Percentiles rank a stretch among this genome's conserved stretches.
Conservation (phyloP, 2,113 vertebrate genomes). For the Sciurus niger region DNA sequence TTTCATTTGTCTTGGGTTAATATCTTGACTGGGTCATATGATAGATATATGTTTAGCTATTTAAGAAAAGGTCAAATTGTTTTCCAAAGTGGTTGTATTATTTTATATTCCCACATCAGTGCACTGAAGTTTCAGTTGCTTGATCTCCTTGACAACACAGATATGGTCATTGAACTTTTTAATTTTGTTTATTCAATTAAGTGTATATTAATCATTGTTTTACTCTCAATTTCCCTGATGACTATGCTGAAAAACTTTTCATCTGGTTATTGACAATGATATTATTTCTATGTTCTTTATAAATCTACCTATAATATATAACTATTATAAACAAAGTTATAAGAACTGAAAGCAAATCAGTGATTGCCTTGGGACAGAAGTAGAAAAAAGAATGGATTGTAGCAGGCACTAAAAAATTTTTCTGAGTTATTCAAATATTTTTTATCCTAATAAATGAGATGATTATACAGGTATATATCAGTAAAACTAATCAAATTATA, state of each 20-base stretch:
- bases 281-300: not conserved
- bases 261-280: not conserved
- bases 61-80: not conserved
- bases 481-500: not conserved
- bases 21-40: not conserved
- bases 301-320: not conserved
- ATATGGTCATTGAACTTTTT: not conserved
- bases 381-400: fast-evolving
- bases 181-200: not conserved
- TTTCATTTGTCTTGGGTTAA: not conserved
- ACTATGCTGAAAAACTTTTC: not conserved
- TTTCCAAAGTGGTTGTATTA: not conserved
- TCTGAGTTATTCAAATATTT: not conserved
- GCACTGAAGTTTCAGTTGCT: not conserved
- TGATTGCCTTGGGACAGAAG: not conserved
- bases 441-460: not conserved
- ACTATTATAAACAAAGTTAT: not conserved
- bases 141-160: not conserved
- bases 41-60: not conserved
- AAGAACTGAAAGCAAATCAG: not conserved
- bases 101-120: not conserved
- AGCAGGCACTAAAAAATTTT: not conserved
- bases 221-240: not conserved
- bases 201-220: too few relatives aligned
- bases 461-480: not conserved